A percentile compares a stretch with the other conserved stretches of the same genome.
Evolutionary conservation across 2,113 vertebrate genomes (phyloP).

Genomic region (Pelmatolapia mariae): DNA sequence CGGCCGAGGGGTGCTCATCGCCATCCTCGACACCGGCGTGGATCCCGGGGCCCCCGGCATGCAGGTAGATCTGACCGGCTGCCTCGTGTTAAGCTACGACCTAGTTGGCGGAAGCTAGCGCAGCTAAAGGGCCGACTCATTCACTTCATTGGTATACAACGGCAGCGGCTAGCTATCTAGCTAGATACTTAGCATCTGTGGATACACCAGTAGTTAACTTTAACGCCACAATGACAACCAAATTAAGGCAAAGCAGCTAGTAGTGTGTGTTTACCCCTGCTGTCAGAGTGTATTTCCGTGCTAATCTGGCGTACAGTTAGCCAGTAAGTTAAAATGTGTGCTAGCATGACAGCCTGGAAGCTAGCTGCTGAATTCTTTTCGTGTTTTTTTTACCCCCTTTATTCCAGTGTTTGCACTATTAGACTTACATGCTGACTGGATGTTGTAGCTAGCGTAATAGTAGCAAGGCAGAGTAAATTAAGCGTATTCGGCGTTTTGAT

Average conservation of each 20-base stretch:
- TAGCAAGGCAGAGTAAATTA: neutral
- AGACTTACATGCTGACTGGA: rapidly evolving
- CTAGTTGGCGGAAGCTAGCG: neutral
- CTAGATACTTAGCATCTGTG: neutral
- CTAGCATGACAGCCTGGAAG: neutral
- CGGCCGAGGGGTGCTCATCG: slow-evolving; percentile 88
- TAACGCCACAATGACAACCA: slow-evolving; percentile 3
- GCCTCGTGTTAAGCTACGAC: slow-evolving; percentile 17
- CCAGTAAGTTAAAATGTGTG: neutral
- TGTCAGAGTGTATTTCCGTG: neutral
- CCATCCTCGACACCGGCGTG: slow-evolving; percentile 92
- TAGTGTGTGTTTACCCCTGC: neutral
- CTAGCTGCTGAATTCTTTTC: neutral
- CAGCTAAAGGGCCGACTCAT: slow-evolving; percentile 43
- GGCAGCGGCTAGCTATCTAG: neutral
- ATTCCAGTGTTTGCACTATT: neutral
- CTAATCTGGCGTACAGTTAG: neutral
- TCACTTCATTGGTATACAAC: neutral
- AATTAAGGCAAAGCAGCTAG: neutral
- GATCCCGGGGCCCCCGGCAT: slow-evolving; percentile 95
- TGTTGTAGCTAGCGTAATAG: too few relatives aligned
- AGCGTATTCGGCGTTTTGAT: neutral
- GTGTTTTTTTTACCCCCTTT: neutral
- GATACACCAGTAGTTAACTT: neutral
- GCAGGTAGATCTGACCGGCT: slow-evolving; percentile 78